phyloP scores from a whole-genome alignment of 2,797 vertebrate genomes.

The Pogonophryne albipinna region DNA sequence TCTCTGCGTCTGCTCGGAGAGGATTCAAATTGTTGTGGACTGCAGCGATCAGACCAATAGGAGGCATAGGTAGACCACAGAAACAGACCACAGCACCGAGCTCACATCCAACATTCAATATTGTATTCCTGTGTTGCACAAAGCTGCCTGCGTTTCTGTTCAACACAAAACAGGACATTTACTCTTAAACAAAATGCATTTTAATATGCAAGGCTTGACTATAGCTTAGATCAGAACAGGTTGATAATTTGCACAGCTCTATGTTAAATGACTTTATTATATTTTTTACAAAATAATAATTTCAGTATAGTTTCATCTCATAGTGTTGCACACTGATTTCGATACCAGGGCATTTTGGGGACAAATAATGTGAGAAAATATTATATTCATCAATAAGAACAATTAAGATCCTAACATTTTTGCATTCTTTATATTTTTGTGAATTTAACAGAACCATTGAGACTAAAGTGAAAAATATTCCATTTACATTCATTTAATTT shows the following conservation, averaged over 20 bases:
- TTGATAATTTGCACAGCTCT: constrained; percentile 1
- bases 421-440: not conserved
- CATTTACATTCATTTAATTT: too few relatives aligned
- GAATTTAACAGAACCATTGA: not conserved
- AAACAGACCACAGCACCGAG: constrained; percentile 68
- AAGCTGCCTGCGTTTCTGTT: constrained; percentile 37
- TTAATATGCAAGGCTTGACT: not conserved
- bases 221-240: not conserved
- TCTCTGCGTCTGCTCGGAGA: constrained; percentile 55
- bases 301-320: too few relatives aligned
- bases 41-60: constrained; percentile 88
- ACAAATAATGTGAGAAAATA: not conserved
- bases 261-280: not conserved
- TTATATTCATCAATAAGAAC: not conserved
- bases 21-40: constrained; percentile 80
- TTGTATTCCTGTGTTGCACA: constrained; percentile 56
- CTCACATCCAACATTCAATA: constrained; percentile 36
- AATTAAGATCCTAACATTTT: not conserved
- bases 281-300: too few relatives aligned
- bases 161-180: constrained; percentile 21
- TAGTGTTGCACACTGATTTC: not conserved
- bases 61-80: constrained; percentile 91
- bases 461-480: not conserved
- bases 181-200: not conserved
- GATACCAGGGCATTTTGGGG: not conserved